phyloP scores from a whole-genome alignment of 2,797 vertebrate species.

The Danio tinwini region DNA sequence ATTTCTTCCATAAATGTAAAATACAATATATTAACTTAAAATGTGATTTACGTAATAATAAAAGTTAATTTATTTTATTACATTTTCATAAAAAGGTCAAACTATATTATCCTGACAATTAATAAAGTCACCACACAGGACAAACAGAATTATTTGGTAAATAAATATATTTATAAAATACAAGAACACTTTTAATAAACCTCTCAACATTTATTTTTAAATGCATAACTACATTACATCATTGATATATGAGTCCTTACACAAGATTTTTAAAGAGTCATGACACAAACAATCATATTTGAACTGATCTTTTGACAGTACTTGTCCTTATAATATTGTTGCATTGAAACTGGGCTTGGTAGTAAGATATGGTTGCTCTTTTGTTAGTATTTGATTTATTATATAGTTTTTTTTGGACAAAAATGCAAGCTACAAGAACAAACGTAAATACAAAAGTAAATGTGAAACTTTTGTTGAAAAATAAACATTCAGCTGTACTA shows the following conservation, averaged over 20 bases:
- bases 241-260: neutral
- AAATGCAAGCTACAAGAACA: no score
- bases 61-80: neutral
- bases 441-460: no score
- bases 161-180: neutral
- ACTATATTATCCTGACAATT: conserved; percentile 13
- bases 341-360: no score
- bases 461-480: no score
- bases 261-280: conserved; percentile 3
- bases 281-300: no score
- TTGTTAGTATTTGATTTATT: no score
- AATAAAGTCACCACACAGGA: conserved; percentile 1
- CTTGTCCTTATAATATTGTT: no score
- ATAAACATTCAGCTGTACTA: no score
- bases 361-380: no score
- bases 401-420: no score
- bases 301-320: no score
- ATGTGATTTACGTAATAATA: conserved; percentile 14
- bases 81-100: neutral
- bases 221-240: neutral
- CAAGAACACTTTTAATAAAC: conserved; percentile 5
- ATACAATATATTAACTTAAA: conserved; percentile 15
- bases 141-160: neutral
- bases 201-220: neutral
- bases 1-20: conserved; percentile 12